Base-by-base conservation (phyloP, 2,888 invertebrate genomes). In the Drosophila crucigera region DNA sequence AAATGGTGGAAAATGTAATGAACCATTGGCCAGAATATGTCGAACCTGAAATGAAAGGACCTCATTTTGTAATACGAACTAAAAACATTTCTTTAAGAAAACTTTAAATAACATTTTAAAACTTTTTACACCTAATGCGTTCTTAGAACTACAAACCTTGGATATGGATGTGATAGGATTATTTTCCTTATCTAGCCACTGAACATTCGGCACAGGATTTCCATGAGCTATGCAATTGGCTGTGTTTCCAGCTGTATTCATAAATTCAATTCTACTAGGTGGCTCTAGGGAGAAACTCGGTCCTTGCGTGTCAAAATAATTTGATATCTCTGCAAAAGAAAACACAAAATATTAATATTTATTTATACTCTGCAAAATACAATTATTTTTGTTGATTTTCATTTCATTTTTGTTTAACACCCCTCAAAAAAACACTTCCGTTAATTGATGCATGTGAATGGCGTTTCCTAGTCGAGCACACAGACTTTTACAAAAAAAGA, bases 241-340 rank as follows among this genome's bases (percentile, higher is more conserved):
- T 37, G 94, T 92, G 56, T 94, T 94, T 25, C 95, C 95, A 71
- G 93, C 93, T 33, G 94, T 94, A 87, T 94, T 95, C 73, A 94
- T 94, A 83, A 95, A 95, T 87, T 95, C 95, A 68, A 95, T 93
- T 65, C 94, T 92, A 74, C 94, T 93, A 47, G 94, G 92, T 37
- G 95, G 95, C 82, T 95, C 95, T 73, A 93, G 91, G 16, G 94
- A 91, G 89, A 95, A 95, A 70, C 93, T 93, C 43, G 95, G 95
- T 39, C 95, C 95, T 87, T 95, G 95, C 69, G 94, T 94, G 84
- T 95, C 94, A 89, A 94, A 94, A 73, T 94, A 94, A 59, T 93
- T 94, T 74, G 93, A 92, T 59, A 93, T 91, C 68, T 87, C 90
- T 89, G 79, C 16, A 52, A 75, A 33, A 14, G 22, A 37, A 31